Conservation (phyloP, 2,888 invertebrate species). For the Hypolimnas misippus region DNA sequence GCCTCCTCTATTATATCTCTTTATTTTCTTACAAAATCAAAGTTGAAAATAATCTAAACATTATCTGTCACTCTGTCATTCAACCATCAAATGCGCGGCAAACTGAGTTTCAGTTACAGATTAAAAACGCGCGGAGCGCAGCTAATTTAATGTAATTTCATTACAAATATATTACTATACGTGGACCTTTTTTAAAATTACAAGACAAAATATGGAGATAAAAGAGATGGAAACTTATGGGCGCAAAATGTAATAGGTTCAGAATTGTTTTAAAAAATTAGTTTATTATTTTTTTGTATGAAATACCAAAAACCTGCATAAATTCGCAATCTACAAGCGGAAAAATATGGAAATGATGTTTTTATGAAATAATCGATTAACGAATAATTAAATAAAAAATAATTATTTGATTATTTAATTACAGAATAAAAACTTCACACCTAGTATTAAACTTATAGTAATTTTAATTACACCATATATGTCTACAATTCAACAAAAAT, state of each 20-base stretch:
- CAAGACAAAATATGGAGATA: background rate
- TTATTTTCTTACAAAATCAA: too few relatives aligned
- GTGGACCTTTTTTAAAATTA: too few relatives aligned
- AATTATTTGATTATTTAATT: slow-evolving; percentile 11
- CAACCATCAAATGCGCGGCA: too few relatives aligned
- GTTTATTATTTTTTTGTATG: slow-evolving; percentile 12
- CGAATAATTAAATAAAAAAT: slow-evolving; percentile 10
- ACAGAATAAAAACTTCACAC: slow-evolving; percentile 10
- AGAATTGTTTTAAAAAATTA: slow-evolving; percentile 7
- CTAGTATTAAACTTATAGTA: slow-evolving; percentile 5
- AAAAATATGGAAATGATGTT: slow-evolving; percentile 11
- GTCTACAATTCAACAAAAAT: slow-evolving; percentile 1
- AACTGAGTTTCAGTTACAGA: too few relatives aligned
- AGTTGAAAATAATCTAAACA: too few relatives aligned
- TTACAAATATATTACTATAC: too few relatives aligned
- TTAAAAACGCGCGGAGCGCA: too few relatives aligned
- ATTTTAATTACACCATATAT: background rate
- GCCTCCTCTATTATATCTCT: too few relatives aligned
- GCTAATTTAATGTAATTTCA: too few relatives aligned
- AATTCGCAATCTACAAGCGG: slow-evolving; percentile 11
- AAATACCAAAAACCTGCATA: slow-evolving; percentile 13
- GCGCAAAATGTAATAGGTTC: slow-evolving; percentile 19
- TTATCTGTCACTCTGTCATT: too few relatives aligned
- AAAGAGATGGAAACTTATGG: background rate
- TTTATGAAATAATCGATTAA: slow-evolving; percentile 10